Evolutionary conservation across 2,113 vertebrate species (phyloP).

Genomic region (Pluvialis apricaria): DNA sequence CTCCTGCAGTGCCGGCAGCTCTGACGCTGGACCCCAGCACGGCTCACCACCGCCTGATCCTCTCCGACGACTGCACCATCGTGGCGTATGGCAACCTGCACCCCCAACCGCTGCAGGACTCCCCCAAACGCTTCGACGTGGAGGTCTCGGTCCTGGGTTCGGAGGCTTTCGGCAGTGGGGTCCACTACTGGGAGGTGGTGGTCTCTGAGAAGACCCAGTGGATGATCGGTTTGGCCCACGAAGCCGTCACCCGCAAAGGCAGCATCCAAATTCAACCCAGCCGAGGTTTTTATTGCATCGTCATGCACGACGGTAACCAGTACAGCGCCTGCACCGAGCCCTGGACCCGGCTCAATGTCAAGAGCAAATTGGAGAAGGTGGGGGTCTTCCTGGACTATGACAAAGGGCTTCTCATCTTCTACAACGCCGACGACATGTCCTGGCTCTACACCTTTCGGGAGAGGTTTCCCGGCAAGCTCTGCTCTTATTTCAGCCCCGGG

Average conservation of each 20-base stretch:
- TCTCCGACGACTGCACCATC: conserved; percentile 97
- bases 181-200: conserved; percentile 98
- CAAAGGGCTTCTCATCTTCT: conserved; percentile 96
- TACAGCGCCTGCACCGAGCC: conserved; percentile 98
- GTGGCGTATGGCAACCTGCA: conserved; percentile 96
- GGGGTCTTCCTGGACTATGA: conserved; percentile 96
- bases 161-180: conserved; percentile 83
- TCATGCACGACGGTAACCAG: conserved; percentile 98
- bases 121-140: conserved; percentile 92
- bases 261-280: conserved; percentile 98
- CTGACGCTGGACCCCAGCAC: conserved; percentile 93
- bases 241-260: conserved; percentile 91
- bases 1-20: conserved; percentile 83
- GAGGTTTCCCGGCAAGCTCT: conserved; percentile 88
- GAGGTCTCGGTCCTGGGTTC: conserved; percentile 95
- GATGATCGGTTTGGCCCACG: conserved; percentile 95
- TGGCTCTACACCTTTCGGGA: conserved; percentile 98
- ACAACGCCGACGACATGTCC: conserved; percentile 97
- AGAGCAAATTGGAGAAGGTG: conserved; percentile 95
- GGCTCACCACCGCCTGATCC: conserved; percentile 95
- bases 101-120: conserved; percentile 95
- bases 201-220: conserved; percentile 98
- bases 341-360: conserved; percentile 97
- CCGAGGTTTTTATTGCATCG: conserved; percentile 96
- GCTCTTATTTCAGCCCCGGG: conserved; percentile 95